Conservation (phyloP, 2,888 invertebrate genomes). For the Chromoteleia sp. region DNA sequence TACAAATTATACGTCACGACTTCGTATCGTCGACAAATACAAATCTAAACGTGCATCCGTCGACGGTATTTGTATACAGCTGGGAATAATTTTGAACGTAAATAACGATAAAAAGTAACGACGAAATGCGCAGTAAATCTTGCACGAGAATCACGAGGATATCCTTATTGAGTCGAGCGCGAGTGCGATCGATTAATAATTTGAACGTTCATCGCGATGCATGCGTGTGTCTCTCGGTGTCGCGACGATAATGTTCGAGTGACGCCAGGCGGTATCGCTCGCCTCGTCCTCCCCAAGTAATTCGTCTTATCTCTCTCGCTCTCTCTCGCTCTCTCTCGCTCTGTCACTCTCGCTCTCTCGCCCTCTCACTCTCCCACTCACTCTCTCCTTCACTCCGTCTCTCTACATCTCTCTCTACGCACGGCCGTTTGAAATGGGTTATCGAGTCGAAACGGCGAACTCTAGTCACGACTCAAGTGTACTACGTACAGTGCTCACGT, state of each 20-base stretch:
- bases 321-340: no score
- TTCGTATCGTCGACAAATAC: no score
- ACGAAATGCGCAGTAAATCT: constrained; percentile 44
- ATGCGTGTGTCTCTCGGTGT: constrained; percentile 29
- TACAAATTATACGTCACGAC: no score
- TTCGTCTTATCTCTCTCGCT: constrained; percentile 20
- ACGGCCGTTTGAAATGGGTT: constrained; percentile 62
- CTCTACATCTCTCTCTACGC: constrained; percentile 36
- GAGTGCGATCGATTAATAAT: constrained; percentile 51
- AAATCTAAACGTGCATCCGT: background rate
- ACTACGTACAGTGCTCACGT: constrained; percentile 62
- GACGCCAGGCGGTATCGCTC: constrained; percentile 52
- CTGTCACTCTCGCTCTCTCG: background rate
- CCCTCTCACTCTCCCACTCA: background rate
- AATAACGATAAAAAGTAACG: constrained; percentile 19
- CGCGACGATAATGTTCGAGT: constrained; percentile 59
- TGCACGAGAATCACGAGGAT: background rate
- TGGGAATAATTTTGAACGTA: background rate
- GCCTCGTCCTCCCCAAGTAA: constrained; percentile 12
- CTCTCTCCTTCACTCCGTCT: background rate
- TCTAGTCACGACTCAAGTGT: constrained; percentile 52
- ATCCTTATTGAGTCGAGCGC: constrained; percentile 3
- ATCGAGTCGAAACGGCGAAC: constrained; percentile 57
- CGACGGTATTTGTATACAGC: background rate
- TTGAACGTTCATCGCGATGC: constrained; percentile 41